Percentiles rank a stretch among this genome's conserved stretches.
Conservation (phyloP, 2,888 invertebrate species). For the Xestia sexstrigata region DNA sequence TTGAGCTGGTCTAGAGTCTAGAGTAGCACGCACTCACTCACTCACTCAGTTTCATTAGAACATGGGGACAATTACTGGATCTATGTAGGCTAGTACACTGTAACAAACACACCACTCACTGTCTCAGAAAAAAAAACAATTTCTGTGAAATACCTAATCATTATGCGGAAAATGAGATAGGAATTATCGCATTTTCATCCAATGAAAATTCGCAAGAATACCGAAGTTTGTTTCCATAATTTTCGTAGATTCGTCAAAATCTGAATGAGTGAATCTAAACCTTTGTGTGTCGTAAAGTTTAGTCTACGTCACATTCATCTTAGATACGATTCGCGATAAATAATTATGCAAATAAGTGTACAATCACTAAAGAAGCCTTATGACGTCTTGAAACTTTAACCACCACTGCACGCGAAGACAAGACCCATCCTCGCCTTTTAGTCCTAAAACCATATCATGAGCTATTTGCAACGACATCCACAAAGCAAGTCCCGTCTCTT, state of each 20-base stretch:
- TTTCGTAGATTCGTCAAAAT: not conserved
- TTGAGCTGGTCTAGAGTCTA: too few relatives aligned
- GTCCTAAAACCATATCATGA: constrained; percentile 50
- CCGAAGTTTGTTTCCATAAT: not conserved
- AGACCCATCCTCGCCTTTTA: constrained; percentile 32
- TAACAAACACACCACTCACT: not conserved
- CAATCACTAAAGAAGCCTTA: not conserved
- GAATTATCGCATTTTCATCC: too few relatives aligned
- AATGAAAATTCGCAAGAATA: not conserved
- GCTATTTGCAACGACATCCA: constrained; percentile 60
- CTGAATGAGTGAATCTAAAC: not conserved
- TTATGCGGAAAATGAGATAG: not conserved
- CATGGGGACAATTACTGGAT: too few relatives aligned
- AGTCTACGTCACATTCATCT: not conserved
- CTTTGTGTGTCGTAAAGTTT: not conserved
- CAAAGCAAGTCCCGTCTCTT: constrained; percentile 67
- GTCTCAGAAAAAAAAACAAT: not conserved
- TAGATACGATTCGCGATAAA: not conserved
- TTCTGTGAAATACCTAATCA: not conserved
- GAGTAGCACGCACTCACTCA: too few relatives aligned
- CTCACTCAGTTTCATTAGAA: too few relatives aligned
- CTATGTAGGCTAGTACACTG: too few relatives aligned
- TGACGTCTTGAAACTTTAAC: constrained; percentile 1
- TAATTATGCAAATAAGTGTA: not conserved
- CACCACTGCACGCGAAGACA: not conserved